Conservation (phyloP, 2,113 vertebrate species). For the Bufo gargarizans region DNA sequence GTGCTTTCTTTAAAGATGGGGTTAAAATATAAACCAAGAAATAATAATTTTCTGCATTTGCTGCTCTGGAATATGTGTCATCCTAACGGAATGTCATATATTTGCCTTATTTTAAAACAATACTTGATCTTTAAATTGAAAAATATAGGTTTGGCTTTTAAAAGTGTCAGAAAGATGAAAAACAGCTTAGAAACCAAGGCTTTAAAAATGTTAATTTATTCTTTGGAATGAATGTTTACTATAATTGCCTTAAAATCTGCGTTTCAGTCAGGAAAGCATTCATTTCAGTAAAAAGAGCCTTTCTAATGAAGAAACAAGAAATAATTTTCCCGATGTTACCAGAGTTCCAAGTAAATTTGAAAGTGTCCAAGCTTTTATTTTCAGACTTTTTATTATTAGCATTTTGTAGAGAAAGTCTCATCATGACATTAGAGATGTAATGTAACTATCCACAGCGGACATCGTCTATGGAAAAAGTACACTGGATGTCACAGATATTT, state of each 20-base stretch:
- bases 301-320: not conserved
- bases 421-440: not conserved
- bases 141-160: conserved; percentile 45
- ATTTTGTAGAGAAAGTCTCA: not conserved
- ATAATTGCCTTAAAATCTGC: conserved; percentile 26
- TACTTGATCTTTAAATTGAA: conserved; percentile 35
- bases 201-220: conserved; percentile 49
- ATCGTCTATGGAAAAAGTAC: no score
- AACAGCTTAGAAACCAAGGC: conserved; percentile 8
- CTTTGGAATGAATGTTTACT: conserved; percentile 28
- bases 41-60: not conserved
- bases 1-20: no score
- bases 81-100: not conserved
- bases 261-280: not conserved
- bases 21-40: not conserved
- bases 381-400: not conserved
- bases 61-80: conserved; percentile 6
- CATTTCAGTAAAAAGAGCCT: conserved; percentile 9
- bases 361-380: not conserved
- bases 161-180: conserved; percentile 44
- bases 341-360: not conserved
- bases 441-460: no score
- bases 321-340: not conserved
- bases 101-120: conserved; percentile 25
- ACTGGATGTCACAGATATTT: no score